A percentile compares a stretch with the other conserved stretches of the same genome.
phyloP scores from a whole-genome alignment of 2,888 invertebrate genomes.

The Cephonodes hylas region DNA sequence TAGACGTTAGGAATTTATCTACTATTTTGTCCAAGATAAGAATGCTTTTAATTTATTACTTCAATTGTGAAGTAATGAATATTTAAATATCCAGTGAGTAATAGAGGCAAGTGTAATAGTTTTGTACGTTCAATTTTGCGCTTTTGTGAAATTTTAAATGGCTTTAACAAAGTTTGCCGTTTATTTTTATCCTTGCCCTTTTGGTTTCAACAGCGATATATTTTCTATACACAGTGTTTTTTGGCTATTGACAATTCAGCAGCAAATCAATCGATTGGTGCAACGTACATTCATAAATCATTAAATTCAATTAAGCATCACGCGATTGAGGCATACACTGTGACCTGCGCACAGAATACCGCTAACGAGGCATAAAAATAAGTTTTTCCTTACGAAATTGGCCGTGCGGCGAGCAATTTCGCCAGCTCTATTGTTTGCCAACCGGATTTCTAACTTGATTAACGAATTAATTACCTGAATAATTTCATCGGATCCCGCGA shows the following conservation, averaged over 20 bases:
- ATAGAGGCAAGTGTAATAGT: no score
- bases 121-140: no score
- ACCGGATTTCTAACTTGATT: constrained; percentile 56
- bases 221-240: not conserved
- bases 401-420: constrained; percentile 36
- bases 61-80: no score
- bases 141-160: no score
- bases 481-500: constrained; percentile 43
- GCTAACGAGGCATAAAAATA: constrained; percentile 35
- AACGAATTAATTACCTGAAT: constrained; percentile 54
- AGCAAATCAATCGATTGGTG: not conserved
- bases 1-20: no score
- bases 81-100: no score
- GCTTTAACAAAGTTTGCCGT: no score
- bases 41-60: no score
- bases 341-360: not conserved
- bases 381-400: constrained; percentile 35
- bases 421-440: constrained; percentile 45
- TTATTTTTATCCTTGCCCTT: no score
- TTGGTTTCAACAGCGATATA: not conserved
- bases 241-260: not conserved
- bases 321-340: not conserved
- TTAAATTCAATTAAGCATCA: not conserved
- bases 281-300: not conserved
- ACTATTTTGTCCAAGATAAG: no score